Base-by-base conservation (phyloP, 2,797 vertebrate genomes). In the Betta splendens region DNA sequence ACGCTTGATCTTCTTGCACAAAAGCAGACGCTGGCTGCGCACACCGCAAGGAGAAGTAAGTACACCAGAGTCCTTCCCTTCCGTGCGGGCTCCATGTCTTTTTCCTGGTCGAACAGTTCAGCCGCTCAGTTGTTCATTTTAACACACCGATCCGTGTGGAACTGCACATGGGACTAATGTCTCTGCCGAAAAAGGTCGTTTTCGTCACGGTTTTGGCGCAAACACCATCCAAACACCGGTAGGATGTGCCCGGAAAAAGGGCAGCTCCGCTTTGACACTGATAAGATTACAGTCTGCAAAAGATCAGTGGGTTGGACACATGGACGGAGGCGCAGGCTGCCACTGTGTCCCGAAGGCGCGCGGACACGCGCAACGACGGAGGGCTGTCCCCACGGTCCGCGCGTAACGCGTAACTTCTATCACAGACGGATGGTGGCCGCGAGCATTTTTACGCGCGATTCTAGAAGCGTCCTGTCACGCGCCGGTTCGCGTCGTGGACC, bases 21-120 rank as follows among this genome's bases (percentile, higher is more conserved):
- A 25, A 79, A 55, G 52, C 86, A 85, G 64, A 88, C 62, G 59
- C 75, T 56, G 72, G 74, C 52, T 23, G 82, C 46, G 68, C 72
- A 89, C 33, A 82, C 32, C 31, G 68, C 74, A 43, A 89, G 75
- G 25, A 90, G 59, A 56, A 91, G 60, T 40, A 88, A 55, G 62
- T 75, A 82, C 18, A 90, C 62, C 17, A 86, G 55, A 58, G 42
- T 75, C 55, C 71, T 84, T 32, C 66, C 76, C 75, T 79, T 83
- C 29, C 75, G 64, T 42, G 58, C 59, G 38, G 85, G 56, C 75
- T 89, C 93, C 95, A 95, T 95, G 47, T 83, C 85, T 75, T 63
- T 63, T 55, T 52, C n/a, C 21, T 39, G 33, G 40, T 64, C 38
- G n/a, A 62, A 66, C 69, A 53, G 80, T 71, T 37, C 16, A 45